Evolutionary conservation across 2,888 invertebrate genomes (phyloP).

Genomic region (Orchesella flavescens): DNA sequence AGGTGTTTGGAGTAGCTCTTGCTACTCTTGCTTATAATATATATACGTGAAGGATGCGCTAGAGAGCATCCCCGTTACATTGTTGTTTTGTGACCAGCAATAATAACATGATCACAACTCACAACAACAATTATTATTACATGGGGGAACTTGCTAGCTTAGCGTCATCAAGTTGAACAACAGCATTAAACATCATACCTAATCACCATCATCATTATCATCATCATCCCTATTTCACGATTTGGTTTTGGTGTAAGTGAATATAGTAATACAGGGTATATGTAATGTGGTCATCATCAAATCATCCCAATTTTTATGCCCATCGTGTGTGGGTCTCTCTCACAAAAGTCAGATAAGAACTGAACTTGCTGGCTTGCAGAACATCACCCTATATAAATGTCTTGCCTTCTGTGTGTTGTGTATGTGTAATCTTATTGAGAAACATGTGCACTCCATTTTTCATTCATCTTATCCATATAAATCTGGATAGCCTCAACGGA

Average conservation of each 20-base stretch:
- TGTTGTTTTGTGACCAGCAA: conserved; percentile 28
- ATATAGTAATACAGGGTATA: conserved; percentile 15
- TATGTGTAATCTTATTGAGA: not conserved
- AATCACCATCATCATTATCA: conserved; percentile 6
- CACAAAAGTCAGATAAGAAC: conserved; percentile 11
- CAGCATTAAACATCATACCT: conserved; percentile 2
- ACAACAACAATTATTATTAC: conserved; percentile 17
- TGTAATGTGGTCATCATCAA: conserved; percentile 28
- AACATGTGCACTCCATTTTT: not conserved
- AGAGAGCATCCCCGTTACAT: too few relatives aligned
- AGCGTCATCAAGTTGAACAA: conserved; percentile 23
- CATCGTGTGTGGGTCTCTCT: conserved; percentile 13
- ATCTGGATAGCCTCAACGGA: conserved; percentile 3
- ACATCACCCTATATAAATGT: not conserved
- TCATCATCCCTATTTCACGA: not conserved
- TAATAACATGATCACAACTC: conserved; percentile 20
- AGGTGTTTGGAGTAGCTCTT: too few relatives aligned
- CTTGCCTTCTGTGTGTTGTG: too few relatives aligned
- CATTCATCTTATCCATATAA: not conserved
- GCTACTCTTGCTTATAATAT: too few relatives aligned
- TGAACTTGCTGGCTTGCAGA: conserved; percentile 1
- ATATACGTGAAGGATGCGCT: too few relatives aligned
- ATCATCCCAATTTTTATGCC: not conserved
- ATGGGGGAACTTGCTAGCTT: not conserved
- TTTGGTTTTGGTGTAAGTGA: conserved; percentile 8